These are phyloP conservation scores for Abrostola triplasia DNA, from an alignment of 2,888 invertebrate genomes.

Conservation along the genomic window DNA sequence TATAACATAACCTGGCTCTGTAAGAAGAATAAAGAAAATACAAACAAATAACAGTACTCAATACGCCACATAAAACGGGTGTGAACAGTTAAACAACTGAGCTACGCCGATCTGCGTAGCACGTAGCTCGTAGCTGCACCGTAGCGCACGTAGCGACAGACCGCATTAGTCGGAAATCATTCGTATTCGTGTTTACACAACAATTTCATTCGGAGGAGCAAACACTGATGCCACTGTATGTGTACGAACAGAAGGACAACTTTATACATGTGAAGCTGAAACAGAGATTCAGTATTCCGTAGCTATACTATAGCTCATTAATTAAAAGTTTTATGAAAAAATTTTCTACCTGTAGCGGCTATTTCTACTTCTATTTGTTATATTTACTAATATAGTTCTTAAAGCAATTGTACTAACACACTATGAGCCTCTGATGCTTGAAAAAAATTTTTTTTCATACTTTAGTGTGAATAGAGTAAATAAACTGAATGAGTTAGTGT, in stretches of 20 bases:
- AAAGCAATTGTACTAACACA: too few relatives aligned
- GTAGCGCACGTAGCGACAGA: conserved; percentile 22
- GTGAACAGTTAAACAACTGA: conserved; percentile 13
- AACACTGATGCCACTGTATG: conserved; percentile 28
- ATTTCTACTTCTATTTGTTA: too few relatives aligned
- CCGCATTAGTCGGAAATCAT: conserved; percentile 29
- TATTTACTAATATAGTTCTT: too few relatives aligned
- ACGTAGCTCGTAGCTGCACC: conserved; percentile 21
- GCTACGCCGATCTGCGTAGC: conserved; percentile 27
- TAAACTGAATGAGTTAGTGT: too few relatives aligned
- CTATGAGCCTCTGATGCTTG: too few relatives aligned
- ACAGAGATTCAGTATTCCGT: background rate
- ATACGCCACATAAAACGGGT: conserved; percentile 5
- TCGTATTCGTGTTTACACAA: conserved; percentile 51
- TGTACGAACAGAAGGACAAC: conserved; percentile 6
- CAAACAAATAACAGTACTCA: too few relatives aligned
- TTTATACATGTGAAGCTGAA: background rate
- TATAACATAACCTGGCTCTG: too few relatives aligned
- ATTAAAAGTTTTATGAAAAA: too few relatives aligned
- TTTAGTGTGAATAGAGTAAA: too few relatives aligned
- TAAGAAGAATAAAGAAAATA: too few relatives aligned
- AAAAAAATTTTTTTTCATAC: too few relatives aligned
- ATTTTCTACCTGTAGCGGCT: too few relatives aligned
- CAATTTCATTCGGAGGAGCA: conserved; percentile 57
- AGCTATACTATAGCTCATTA: background rate